These are phyloP conservation scores for Drosophila busckii DNA, from an alignment of 1,140 invertebrate genomes.

Conservation along the genomic window DNA sequence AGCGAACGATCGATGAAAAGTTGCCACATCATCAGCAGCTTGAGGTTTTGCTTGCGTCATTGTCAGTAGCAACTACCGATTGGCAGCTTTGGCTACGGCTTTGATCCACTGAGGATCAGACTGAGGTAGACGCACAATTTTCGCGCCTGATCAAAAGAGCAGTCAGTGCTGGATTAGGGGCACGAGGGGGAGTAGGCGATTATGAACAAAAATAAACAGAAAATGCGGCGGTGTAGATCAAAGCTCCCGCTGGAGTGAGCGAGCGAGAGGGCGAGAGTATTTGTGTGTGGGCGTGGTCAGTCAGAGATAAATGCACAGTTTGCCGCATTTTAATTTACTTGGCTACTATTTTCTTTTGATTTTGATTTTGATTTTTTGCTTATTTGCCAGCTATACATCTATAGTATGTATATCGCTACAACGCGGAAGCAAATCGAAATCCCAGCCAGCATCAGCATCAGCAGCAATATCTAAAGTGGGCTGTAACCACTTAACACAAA, in stretches of 20 bases:
- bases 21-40: conserved; percentile 35
- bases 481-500: conserved; percentile 78
- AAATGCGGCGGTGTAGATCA: conserved; percentile 68
- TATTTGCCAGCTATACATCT: conserved; percentile 46
- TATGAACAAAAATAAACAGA: conserved; percentile 77
- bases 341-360: too few species aligned
- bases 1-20: conserved; percentile 33
- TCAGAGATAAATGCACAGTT: conserved; percentile 70
- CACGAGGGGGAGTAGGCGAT: conserved; percentile 38
- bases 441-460: conserved; percentile 6
- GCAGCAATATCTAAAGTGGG: conserved; percentile 58
- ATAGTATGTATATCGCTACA: conserved; percentile 46
- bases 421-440: conserved; percentile 15
- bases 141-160: conserved; percentile 71
- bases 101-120: conserved; percentile 4
- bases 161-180: conserved; percentile 2
- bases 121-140: conserved; percentile 59
- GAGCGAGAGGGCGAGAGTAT: not conserved
- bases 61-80: conserved; percentile 68
- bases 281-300: conserved; percentile 61
- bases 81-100: conserved; percentile 19
- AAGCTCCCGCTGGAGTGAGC: conserved; percentile 18
- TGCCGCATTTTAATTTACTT: conserved; percentile 68
- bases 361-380: conserved; percentile 33
- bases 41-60: conserved; percentile 39